Conservation (phyloP, 2,113 vertebrate species). For the Otolemur garnettii region DNA sequence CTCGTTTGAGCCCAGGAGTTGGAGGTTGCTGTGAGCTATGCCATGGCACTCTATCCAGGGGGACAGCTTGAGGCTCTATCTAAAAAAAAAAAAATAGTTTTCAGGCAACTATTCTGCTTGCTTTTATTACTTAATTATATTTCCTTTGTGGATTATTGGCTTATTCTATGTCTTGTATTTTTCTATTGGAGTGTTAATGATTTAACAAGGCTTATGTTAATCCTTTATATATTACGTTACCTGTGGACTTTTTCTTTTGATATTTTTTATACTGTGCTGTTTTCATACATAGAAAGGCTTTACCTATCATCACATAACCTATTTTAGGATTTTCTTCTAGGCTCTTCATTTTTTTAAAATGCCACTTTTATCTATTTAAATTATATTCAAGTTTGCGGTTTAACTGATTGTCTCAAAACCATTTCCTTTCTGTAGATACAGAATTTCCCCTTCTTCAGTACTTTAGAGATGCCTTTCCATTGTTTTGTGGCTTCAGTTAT, state of each 20-base stretch:
- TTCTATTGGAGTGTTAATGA: not conserved
- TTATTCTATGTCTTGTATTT: not conserved
- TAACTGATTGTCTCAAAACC: not conserved
- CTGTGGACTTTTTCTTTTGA: not conserved
- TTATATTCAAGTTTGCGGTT: constrained; percentile 21
- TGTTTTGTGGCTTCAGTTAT: not conserved
- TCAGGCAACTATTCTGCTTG: not conserved
- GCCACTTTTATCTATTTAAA: not conserved
- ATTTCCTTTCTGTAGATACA: not conserved
- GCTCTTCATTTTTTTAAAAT: not conserved
- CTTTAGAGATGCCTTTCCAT: not conserved
- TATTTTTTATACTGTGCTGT: not conserved
- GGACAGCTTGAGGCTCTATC: too few relatives aligned
- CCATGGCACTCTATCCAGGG: too few relatives aligned
- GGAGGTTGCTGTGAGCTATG: too few relatives aligned
- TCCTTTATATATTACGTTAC: not conserved
- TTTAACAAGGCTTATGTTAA: not conserved
- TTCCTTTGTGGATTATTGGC: constrained; percentile 1
- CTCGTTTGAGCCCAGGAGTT: too few relatives aligned
- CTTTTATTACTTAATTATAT: constrained; percentile 23
- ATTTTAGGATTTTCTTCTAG: not conserved
- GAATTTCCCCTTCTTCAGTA: not conserved
- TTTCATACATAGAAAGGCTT: not conserved
- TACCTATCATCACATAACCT: not conserved
- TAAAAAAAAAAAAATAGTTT: too few relatives aligned